Base-by-base conservation (phyloP, 2,888 invertebrate species). In the Schizotus pectinicornis region DNA sequence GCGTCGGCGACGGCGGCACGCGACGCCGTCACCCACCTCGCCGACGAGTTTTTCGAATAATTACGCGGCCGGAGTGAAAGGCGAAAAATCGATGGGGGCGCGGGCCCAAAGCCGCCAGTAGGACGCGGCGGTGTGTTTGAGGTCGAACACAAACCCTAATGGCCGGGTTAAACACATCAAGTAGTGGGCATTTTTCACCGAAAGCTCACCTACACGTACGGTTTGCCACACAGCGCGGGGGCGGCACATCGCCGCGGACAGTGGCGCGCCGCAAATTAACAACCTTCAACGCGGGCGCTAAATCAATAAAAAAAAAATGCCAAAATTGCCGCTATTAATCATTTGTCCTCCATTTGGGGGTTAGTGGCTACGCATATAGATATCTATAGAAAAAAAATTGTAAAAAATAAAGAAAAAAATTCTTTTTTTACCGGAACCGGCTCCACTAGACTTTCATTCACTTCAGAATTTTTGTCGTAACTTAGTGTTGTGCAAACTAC, bases 71-170 rank as follows among this genome's bases (percentile, higher is more conserved):
- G 37, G 43, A n/a, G 22, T 41, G 41, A 47, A 42, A 51, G 30
- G 22, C 34, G 30, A 41, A 57, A 59, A 59, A 59, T 56, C 51
- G 51, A 59, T 56, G 54, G 33, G 22, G 22, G 22, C 5, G 5
- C 22, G 22, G 22, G 31, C 54, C 50, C 46, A 56, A 62, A 54
- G 57, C 57, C 43, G 38, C 54, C 67, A 67, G 64, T 22, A 22
- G 70, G 67, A 69, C 66, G 67, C 67, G 68, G 76, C 69, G 77
- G 77, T 74, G 70, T 76, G 77, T 77, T 78, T 78, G 78, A 78
- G 78, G 78, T 78, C 76, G 73, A 75, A 78, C 78, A 75, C 77
- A 77, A 78, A 77, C 77, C 78, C 77, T 77, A 78, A 78, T 78
- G 77, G 77, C 73, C 70, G 74, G 77, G 77, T 78, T 77, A 77